Evolutionary conservation across 1,140 invertebrate species (phyloP), one percentile per base, ranked within the genome.

Genomic region (Globodera rostochiensis): DNA sequence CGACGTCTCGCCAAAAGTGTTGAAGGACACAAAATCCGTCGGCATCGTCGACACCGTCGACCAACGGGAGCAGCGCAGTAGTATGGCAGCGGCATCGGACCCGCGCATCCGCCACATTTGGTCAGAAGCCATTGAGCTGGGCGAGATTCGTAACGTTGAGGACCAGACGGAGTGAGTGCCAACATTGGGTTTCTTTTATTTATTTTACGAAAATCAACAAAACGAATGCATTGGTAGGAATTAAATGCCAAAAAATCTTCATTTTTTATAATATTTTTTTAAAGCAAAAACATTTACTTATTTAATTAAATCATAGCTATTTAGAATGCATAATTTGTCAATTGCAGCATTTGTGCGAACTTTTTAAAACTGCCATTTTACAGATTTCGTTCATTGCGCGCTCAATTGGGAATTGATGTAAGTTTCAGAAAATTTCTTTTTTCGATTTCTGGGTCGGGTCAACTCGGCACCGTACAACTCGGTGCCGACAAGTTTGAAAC

Each of bases 361-460:
- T n/a, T n/a, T n/a, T n/a, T n/a, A n/a, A 36, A 36, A 36, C 36
- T 36, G 36, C 9, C 7, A 53, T 57, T 47, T 74, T 57, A 53
- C 19, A 78, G 76, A 60, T 87, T 87, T 66, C 81, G 87, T 45
- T 85, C 84, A 11, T 70, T 87, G 45, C 75, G 86, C 46, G 74
- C 76, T 66, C 86, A 88, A 64, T 75, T 87, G 25, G 86, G 86
- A 53, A 88, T 87, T 80, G 86, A 87, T 76, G 87, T 88, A 73
- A 84, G 45, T 67, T 13, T 9, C n/a, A 6, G 50, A 53, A 13
- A 13, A 70, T 77, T 57, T 36, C 36, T 36, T 36, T 36, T 36
- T 36, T 36, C 25, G 2, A 36, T 36, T 36, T 36, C 36, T 1
- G 36, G 36, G 36, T 36, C 36, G 36, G 36, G 36, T 36, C 36